A percentile compares a stretch with the other conserved stretches of the same genome.
Conservation (phyloP, 2,797 vertebrate species). For the Argya squamiceps region DNA sequence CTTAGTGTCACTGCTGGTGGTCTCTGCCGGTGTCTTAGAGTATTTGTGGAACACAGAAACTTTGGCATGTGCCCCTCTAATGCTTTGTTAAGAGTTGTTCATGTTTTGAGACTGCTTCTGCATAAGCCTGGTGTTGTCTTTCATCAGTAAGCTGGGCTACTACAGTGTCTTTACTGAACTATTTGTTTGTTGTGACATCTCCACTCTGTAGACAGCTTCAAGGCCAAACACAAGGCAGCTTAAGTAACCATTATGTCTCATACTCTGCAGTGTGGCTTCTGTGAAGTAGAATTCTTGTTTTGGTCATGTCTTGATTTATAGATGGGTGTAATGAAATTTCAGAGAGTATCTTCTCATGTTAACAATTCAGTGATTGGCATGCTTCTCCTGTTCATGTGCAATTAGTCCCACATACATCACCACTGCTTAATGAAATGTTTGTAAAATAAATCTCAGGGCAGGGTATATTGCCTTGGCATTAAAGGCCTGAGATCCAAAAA, state of each 20-base stretch:
- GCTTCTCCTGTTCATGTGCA: background rate
- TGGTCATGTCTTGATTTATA: background rate
- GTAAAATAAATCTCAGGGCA: background rate
- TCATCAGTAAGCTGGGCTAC: background rate
- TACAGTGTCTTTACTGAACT: background rate
- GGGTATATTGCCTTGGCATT: background rate
- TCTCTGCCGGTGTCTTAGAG: background rate
- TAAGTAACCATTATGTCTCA: fast-evolving
- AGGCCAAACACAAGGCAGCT: background rate
- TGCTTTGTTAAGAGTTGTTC: background rate
- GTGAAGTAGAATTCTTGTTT: background rate
- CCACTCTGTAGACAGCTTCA: background rate
- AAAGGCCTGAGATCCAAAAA: background rate
- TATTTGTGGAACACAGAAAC: background rate
- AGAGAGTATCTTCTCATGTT: background rate
- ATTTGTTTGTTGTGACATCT: background rate
- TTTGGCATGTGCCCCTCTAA: background rate
- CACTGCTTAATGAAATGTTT: background rate
- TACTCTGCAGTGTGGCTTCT: background rate
- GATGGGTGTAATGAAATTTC: background rate
- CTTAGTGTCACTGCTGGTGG: background rate
- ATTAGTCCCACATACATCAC: background rate
- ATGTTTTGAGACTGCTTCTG: background rate
- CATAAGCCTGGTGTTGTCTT: background rate
- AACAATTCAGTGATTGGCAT: background rate